These are phyloP conservation scores for Gambusia holbrooki DNA, from an alignment of 2,113 vertebrate species.

Conservation along the genomic window DNA sequence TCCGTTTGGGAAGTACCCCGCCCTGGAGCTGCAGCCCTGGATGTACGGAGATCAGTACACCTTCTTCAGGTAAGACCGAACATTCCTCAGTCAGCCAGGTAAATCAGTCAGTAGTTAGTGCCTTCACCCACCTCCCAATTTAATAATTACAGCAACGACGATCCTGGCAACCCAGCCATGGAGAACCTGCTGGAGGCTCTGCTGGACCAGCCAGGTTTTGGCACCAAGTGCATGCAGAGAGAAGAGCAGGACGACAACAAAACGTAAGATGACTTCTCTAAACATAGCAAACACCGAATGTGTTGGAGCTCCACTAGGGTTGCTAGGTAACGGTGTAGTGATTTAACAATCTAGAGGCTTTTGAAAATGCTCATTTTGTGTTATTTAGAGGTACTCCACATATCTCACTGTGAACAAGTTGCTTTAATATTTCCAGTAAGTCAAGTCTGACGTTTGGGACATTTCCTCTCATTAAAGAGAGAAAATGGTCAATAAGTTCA, in stretches of 20 bases:
- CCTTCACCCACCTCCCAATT: neutral
- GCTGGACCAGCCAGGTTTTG: constrained; percentile 83
- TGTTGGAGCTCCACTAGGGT: too few species aligned
- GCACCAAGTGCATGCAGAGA: constrained; percentile 74
- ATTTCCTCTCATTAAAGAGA: too few species aligned
- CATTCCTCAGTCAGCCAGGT: neutral
- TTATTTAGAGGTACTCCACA: too few species aligned
- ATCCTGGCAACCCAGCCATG: constrained; percentile 64
- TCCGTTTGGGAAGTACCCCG: constrained; percentile 84
- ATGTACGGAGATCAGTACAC: constrained; percentile 89
- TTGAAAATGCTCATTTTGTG: too few species aligned
- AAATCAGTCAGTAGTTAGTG: neutral
- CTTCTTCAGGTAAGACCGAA: constrained; percentile 86
- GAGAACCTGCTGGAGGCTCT: constrained; percentile 79
- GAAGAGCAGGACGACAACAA: constrained; percentile 42
- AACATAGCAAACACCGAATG: neutral
- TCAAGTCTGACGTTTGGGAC: too few species aligned
- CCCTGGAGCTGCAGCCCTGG: constrained; percentile 84
- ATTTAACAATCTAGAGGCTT: too few species aligned
- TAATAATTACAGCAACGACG: constrained; percentile 80
- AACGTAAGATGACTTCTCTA: constrained; percentile 55
- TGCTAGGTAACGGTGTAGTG: too few species aligned
- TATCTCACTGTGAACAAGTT: too few species aligned
- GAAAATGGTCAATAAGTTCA: too few species aligned
- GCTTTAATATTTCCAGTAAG: too few species aligned